Conservation (phyloP, 64 coral and sea anemone genomes). For the Trachythela sp. region DNA sequence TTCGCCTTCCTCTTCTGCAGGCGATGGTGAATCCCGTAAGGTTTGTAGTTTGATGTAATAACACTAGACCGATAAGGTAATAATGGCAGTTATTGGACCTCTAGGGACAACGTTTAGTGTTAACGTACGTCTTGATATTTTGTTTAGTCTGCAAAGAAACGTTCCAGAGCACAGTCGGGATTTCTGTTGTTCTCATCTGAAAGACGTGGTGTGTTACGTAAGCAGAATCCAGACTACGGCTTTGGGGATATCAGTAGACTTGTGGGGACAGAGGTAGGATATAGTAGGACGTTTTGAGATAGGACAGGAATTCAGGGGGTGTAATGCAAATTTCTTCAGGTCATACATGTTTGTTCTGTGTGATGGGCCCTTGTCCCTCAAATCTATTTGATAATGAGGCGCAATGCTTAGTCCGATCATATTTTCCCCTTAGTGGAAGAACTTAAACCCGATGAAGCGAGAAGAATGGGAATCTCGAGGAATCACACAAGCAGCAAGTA, state of each 20-base stretch:
- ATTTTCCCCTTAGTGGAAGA: neutral
- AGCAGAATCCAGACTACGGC: constrained; percentile 87
- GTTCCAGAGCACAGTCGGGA: constrained; percentile 62
- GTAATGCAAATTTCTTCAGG: neutral
- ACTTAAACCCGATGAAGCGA: neutral
- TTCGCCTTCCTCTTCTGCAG: constrained; percentile 51
- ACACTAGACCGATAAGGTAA: too few relatives aligned
- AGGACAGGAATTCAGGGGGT: too few relatives aligned
- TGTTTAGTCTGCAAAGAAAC: constrained; percentile 51
- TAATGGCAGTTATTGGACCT: too few relatives aligned
- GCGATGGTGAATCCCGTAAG: constrained; percentile 63
- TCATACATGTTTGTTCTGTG: too few relatives aligned
- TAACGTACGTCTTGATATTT: neutral
- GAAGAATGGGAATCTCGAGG: neutral
- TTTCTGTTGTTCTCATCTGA: constrained; percentile 92
- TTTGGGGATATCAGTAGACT: constrained; percentile 97
- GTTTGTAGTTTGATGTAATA: constrained; percentile 22
- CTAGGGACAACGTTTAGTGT: neutral
- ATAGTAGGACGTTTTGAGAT: neutral
- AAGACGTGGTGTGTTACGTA: constrained; percentile 60
- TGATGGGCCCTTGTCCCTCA: too few relatives aligned
- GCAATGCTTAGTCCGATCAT: neutral
- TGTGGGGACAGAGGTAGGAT: constrained; percentile 81
- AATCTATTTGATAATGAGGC: too few relatives aligned
- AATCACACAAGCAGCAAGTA: neutral